A percentile compares a stretch with the other conserved stretches of the same genome.
Conservation (phyloP, 2,113 vertebrate genomes). For the Callipepla squamata region DNA sequence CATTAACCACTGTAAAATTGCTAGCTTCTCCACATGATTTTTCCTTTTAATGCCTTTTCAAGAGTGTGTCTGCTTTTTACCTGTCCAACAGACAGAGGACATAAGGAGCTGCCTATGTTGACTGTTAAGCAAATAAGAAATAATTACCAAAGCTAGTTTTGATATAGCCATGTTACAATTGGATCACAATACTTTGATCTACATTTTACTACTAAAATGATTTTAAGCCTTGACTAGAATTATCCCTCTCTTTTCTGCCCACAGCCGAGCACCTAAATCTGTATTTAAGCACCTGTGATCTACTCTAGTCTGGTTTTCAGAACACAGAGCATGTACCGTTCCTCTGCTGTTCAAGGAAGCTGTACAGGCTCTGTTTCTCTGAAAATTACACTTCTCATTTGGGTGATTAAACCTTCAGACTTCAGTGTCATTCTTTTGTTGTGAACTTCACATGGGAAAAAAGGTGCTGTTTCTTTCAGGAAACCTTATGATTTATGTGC, state of each 20-base stretch:
- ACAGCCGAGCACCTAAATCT: conserved; percentile 19
- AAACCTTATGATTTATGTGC: background rate
- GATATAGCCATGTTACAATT: conserved; percentile 1
- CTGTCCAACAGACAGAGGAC: background rate
- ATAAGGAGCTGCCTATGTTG: background rate
- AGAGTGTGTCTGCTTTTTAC: conserved; percentile 2
- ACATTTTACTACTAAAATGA: conserved; percentile 9
- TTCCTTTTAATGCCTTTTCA: conserved; percentile 42
- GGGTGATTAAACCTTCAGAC: background rate
- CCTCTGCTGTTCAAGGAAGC: conserved; percentile 27
- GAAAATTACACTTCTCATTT: conserved; percentile 28
- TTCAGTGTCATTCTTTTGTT: background rate
- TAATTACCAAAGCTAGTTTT: conserved; percentile 39
- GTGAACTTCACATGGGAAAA: background rate
- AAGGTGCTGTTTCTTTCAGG: background rate
- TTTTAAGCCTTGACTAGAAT: conserved; percentile 2
- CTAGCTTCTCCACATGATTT: background rate
- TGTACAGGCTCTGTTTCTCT: background rate
- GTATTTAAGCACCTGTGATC: conserved; percentile 33
- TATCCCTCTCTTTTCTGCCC: background rate
- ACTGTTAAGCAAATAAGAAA: background rate
- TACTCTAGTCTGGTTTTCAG: conserved; percentile 25
- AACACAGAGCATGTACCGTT: conserved; percentile 14
- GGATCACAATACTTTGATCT: background rate
- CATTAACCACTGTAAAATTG: conserved; percentile 24